These are phyloP conservation scores for Hemichromis elongatus DNA, from an alignment of 2,113 vertebrate species.

Conservation along the genomic window DNA sequence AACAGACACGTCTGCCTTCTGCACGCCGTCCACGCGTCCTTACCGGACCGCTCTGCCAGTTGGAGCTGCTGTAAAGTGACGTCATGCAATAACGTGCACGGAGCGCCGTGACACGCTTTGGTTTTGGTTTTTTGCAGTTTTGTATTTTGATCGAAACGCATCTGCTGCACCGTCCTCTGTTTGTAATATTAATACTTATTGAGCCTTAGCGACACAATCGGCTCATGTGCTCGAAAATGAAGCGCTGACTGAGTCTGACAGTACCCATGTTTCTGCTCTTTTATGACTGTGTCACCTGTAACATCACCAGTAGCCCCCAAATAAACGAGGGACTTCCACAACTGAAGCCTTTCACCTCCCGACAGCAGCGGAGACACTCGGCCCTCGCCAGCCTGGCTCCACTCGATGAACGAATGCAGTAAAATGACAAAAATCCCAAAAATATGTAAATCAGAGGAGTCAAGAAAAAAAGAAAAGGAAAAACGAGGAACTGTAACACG, in stretches of 20 bases:
- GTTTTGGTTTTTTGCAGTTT: too few relatives aligned
- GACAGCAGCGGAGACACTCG: not conserved
- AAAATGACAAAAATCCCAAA: not conserved
- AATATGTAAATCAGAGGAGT: not conserved
- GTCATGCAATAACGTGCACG: not conserved
- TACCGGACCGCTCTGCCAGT: not conserved
- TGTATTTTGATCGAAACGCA: not conserved
- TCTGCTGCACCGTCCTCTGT: not conserved
- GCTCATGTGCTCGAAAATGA: not conserved
- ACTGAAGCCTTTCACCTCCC: too few relatives aligned
- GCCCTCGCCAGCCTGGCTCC: not conserved
- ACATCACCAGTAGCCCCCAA: not conserved
- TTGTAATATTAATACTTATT: not conserved
- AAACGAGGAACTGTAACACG: too few relatives aligned
- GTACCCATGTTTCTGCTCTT: too few relatives aligned
- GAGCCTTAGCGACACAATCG: not conserved
- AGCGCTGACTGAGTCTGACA: not conserved
- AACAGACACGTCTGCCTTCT: rapidly evolving
- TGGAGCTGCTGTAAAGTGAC: not conserved
- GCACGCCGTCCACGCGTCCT: not conserved
- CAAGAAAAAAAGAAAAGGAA: not conserved
- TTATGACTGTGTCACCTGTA: not conserved
- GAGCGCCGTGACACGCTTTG: too few relatives aligned
- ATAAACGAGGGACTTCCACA: not conserved
- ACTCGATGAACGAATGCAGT: not conserved